Conservation (phyloP, 2,113 vertebrate genomes). For the Apteryx owenii region DNA sequence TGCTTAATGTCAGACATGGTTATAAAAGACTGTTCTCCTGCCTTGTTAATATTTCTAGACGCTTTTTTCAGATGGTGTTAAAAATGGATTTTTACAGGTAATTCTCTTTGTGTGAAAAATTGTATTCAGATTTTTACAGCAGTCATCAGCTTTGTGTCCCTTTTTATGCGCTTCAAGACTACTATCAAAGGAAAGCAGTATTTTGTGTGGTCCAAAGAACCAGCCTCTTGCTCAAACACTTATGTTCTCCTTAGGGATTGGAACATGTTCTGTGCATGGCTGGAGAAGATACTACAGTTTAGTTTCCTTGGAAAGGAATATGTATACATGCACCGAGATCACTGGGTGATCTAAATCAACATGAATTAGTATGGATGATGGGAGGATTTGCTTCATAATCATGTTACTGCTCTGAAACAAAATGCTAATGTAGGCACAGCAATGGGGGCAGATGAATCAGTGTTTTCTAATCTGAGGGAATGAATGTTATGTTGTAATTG, state of each 20-base stretch:
- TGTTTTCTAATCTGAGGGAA: neutral
- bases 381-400: neutral
- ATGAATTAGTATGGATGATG: neutral
- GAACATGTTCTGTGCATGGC: neutral
- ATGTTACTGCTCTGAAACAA: neutral
- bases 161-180: neutral
- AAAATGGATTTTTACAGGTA: neutral
- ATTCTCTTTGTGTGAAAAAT: neutral
- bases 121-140: neutral
- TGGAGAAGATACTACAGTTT: neutral
- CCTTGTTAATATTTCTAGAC: neutral
- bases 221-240: neutral
- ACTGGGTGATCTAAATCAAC: neutral
- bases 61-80: neutral
- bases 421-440: neutral
- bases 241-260: neutral
- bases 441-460: neutral
- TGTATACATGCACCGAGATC: neutral
- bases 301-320: neutral
- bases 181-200: neutral
- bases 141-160: neutral
- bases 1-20: neutral
- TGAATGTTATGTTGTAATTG: neutral
- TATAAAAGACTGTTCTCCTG: neutral
- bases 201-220: neutral